Conservation (phyloP, 1,140 invertebrate species). For the Dryas iulia region DNA sequence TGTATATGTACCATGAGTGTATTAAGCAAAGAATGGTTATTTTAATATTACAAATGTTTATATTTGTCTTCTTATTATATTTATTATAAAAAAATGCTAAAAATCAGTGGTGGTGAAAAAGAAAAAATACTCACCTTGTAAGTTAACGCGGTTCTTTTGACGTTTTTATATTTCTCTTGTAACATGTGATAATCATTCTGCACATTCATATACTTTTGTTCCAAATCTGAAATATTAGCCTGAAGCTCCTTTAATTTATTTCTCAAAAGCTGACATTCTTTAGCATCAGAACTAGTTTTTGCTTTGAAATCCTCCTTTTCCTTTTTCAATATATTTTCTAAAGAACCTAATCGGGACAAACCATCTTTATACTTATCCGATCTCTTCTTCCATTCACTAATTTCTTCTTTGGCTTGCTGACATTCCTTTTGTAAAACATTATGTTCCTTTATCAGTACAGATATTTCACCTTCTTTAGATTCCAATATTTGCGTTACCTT, state of each 20-base stretch:
- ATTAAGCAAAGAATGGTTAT: too few species aligned
- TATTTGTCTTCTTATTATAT: too few species aligned
- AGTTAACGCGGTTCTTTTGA: slow-evolving; percentile 80
- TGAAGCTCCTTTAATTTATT: slow-evolving; percentile 54
- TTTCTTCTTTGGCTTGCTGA: slow-evolving; percentile 54
- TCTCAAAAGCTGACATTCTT: slow-evolving; percentile 55
- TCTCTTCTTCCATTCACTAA: slow-evolving; percentile 55
- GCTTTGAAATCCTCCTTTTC: slow-evolving; percentile 61
- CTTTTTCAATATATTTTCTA: slow-evolving; percentile 56
- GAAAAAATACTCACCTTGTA: slow-evolving; percentile 72
- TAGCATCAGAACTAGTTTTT: slow-evolving; percentile 45
- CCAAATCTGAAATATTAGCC: slow-evolving; percentile 44
- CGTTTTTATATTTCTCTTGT: slow-evolving; percentile 81
- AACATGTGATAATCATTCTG: slow-evolving; percentile 61
- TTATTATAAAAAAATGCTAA: too few species aligned
- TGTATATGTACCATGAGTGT: too few species aligned
- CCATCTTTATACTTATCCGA: slow-evolving; percentile 65
- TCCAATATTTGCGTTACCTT: slow-evolving; percentile 78
- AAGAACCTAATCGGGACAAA: slow-evolving; percentile 44
- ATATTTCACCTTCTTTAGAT: slow-evolving; percentile 73
- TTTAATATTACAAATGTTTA: too few species aligned
- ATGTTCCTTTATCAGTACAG: slow-evolving; percentile 67
- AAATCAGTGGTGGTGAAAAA: too few species aligned
- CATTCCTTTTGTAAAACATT: slow-evolving; percentile 59
- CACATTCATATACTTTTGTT: slow-evolving; percentile 49